phyloP scores from a whole-genome alignment of 1,140 invertebrate genomes.

The Tetramorium simillimum region DNA sequence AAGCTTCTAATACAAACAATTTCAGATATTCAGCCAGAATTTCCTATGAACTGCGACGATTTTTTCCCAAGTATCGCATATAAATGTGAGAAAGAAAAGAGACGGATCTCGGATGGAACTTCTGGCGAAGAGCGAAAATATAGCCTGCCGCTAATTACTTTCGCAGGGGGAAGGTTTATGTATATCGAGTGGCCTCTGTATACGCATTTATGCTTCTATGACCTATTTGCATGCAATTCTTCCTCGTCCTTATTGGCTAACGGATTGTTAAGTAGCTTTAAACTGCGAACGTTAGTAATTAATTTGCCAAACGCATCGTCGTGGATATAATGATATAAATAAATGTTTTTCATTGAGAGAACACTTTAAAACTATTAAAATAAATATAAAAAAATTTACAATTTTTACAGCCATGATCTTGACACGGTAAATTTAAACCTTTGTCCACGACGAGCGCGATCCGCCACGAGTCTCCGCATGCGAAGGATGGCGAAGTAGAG shows the following conservation, averaged over 20 bases:
- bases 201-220: conserved; percentile 39
- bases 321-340: conserved; percentile 11
- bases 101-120: not conserved
- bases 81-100: not conserved
- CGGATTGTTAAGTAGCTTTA: conserved; percentile 54
- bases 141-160: not conserved
- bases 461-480: conserved; percentile 53
- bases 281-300: conserved; percentile 34
- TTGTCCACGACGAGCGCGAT: conserved; percentile 37
- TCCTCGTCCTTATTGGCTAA: not conserved
- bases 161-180: not conserved
- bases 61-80: not conserved
- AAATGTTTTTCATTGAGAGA: not conserved
- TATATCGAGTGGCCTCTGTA: not conserved
- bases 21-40: conserved; percentile 11
- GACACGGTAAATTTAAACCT: not conserved
- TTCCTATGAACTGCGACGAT: not conserved
- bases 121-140: conserved; percentile 22
- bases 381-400: not conserved
- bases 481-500: conserved; percentile 19
- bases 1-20: conserved; percentile 19
- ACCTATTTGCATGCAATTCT: conserved; percentile 77
- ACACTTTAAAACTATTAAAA: not conserved
- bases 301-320: conserved; percentile 23
- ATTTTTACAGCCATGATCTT: not conserved